Conservation (phyloP, 2,888 invertebrate genomes). For the Hanleya hanleyi region DNA sequence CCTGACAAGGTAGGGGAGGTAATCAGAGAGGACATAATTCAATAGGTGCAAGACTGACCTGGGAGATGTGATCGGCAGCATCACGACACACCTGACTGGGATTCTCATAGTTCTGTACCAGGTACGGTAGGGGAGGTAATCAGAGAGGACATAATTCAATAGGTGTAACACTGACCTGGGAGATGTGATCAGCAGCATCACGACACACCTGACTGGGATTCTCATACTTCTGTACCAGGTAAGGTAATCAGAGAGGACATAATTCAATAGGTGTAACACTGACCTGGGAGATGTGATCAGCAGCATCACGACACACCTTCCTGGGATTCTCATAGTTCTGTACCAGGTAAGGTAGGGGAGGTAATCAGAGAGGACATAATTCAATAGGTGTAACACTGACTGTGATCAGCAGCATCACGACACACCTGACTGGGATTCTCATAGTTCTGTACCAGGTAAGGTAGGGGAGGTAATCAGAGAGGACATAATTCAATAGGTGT, state of each 20-base stretch:
- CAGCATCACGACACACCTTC: no score
- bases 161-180: slow-evolving; percentile 75
- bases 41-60: not conserved
- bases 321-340: no score
- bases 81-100: no score
- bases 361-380: no score
- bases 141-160: no score
- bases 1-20: slow-evolving; percentile 83
- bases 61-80: not conserved
- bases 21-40: no score
- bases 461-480: no score
- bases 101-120: no score
- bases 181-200: slow-evolving; percentile 95
- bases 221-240: slow-evolving; percentile 96
- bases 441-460: no score
- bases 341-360: no score
- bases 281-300: not conserved
- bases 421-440: slow-evolving; percentile 97
- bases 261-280: not conserved
- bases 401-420: slow-evolving; percentile 94
- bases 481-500: not conserved
- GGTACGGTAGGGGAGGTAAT: no score
- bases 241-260: no score
- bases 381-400: slow-evolving; percentile 41
- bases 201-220: slow-evolving; percentile 95